Conservation (phyloP, 2,888 invertebrate species). For the Cantharis lateralis region DNA sequence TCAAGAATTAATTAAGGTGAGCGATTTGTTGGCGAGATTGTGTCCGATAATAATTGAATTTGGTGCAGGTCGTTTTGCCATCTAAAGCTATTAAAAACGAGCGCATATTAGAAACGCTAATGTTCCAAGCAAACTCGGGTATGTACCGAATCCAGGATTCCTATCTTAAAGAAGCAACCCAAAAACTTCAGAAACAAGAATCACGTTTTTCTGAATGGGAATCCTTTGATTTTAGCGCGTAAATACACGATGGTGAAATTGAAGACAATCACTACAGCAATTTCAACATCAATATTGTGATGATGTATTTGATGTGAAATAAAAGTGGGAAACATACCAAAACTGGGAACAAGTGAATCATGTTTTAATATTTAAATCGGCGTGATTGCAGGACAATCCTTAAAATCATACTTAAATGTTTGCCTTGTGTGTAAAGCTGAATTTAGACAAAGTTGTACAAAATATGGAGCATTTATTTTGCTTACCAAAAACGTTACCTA, state of each 20-base stretch:
- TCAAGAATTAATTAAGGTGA: conserved; percentile 86
- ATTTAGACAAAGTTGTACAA: background rate
- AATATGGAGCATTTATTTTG: background rate
- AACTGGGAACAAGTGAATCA: conserved; percentile 47
- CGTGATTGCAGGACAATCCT: conserved; percentile 50
- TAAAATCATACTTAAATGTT: conserved; percentile 39
- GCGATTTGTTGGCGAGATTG: background rate
- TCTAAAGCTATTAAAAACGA: conserved; percentile 93
- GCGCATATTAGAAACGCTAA: conserved; percentile 86
- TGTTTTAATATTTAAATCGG: conserved; percentile 36
- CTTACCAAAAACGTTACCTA: background rate
- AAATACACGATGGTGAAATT: conserved; percentile 39
- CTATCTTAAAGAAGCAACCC: conserved; percentile 85
- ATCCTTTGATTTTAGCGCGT: conserved; percentile 70
- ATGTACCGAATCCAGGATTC: conserved; percentile 91
- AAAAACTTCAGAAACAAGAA: conserved; percentile 85
- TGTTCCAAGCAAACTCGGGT: conserved; percentile 91
- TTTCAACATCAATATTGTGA: conserved; percentile 32
- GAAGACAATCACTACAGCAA: conserved; percentile 45
- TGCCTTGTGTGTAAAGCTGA: conserved; percentile 44
- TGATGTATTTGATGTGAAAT: conserved; percentile 31
- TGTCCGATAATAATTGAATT: background rate
- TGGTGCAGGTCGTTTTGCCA: conserved; percentile 76
- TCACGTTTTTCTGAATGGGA: conserved; percentile 83
- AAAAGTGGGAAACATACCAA: conserved; percentile 7